Conservation (phyloP, 2,113 vertebrate species). For the Cheirogaleus medius region DNA sequence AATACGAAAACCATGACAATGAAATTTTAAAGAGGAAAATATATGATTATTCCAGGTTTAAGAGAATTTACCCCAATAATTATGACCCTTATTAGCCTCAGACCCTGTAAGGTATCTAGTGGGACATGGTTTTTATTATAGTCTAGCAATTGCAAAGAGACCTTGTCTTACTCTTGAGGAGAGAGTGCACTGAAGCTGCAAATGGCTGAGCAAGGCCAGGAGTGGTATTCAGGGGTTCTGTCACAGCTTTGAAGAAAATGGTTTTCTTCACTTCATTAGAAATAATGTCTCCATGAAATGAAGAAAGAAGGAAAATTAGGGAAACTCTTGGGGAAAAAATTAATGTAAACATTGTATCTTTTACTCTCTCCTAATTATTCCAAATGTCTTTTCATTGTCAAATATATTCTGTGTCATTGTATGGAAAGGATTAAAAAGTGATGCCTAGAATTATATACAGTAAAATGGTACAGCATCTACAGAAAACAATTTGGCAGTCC, state of each 20-base stretch:
- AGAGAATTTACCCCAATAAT: slow-evolving; percentile 59
- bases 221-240: background rate
- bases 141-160: slow-evolving; percentile 16
- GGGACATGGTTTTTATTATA: slow-evolving; percentile 50
- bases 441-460: background rate
- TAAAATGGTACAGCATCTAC: background rate
- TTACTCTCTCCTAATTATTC: background rate
- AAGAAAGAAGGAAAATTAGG: background rate
- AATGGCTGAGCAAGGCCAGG: background rate
- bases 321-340: background rate
- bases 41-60: slow-evolving; percentile 49
- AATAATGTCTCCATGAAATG: slow-evolving; percentile 9
- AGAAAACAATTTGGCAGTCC: background rate
- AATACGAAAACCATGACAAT: slow-evolving; percentile 28
- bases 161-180: background rate
- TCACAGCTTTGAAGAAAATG: background rate
- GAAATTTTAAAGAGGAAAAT: slow-evolving; percentile 58
- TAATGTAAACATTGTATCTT: background rate
- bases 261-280: background rate
- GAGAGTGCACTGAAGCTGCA: background rate
- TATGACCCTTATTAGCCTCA: slow-evolving; percentile 45
- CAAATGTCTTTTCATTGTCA: background rate
- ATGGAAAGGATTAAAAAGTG: background rate
- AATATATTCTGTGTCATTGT: background rate
- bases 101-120: slow-evolving; percentile 45